Conservation (phyloP, 2,113 vertebrate genomes). For the Gnathonemus longibarbis region DNA sequence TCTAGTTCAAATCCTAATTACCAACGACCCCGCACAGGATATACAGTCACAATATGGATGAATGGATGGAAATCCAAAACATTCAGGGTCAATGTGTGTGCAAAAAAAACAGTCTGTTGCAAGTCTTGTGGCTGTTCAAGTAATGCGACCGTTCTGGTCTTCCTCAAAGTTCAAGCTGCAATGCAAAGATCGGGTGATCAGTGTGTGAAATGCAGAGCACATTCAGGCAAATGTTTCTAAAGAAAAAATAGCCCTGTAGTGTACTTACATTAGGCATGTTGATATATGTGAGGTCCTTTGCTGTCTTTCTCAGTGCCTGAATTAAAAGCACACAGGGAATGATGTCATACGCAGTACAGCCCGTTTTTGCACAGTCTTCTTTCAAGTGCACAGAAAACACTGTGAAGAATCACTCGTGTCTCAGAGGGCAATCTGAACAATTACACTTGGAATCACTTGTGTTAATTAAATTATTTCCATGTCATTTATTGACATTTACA, state of each 20-base stretch:
- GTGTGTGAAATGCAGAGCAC: neutral
- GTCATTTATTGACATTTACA: neutral
- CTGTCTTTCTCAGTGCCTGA: neutral
- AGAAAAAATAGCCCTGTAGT: neutral
- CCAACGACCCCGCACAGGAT: neutral
- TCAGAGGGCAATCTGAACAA: neutral
- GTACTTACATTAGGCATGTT: neutral
- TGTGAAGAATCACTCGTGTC: neutral
- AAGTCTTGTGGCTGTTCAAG: conserved; percentile 1
- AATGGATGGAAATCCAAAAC: neutral
- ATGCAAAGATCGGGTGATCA: neutral
- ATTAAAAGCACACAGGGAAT: neutral
- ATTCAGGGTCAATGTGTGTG: neutral
- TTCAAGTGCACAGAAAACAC: neutral
- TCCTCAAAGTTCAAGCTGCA: neutral
- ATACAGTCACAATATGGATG: neutral
- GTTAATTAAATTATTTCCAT: neutral
- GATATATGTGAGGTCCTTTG: neutral
- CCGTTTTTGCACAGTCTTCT: neutral
- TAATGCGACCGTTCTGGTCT: neutral
- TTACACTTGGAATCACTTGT: neutral
- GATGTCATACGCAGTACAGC: no score
- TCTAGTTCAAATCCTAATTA: neutral
- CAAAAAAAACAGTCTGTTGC: neutral
- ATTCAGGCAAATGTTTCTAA: neutral